Conservation (phyloP, 2,888 invertebrate genomes). For the Lepidonotus clava region DNA sequence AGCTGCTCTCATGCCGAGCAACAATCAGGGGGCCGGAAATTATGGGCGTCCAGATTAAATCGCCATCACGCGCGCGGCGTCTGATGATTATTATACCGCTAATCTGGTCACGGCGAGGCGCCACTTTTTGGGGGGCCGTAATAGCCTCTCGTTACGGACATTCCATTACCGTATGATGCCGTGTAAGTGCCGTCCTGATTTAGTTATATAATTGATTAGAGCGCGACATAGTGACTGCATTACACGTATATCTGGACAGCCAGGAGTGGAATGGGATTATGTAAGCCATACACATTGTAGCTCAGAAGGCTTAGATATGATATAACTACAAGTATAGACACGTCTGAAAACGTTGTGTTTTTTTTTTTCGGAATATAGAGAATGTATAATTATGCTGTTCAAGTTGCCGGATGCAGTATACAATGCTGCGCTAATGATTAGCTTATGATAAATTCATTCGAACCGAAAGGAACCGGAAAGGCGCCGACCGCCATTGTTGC, state of each 20-base stretch:
- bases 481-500: background rate
- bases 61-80: background rate
- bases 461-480: background rate
- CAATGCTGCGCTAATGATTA: too few relatives aligned
- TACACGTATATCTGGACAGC: background rate
- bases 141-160: constrained; percentile 30
- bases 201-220: background rate
- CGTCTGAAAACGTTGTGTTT: too few relatives aligned
- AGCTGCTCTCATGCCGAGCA: constrained; percentile 6
- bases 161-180: background rate
- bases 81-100: background rate
- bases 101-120: background rate
- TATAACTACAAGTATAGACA: too few relatives aligned
- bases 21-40: constrained; percentile 43
- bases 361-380: too few relatives aligned
- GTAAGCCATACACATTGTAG: too few relatives aligned
- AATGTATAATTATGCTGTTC: too few relatives aligned
- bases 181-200: background rate
- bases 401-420: too few relatives aligned
- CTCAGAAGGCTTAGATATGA: too few relatives aligned
- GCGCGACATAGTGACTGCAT: background rate
- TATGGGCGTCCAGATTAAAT: constrained; percentile 19
- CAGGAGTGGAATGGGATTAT: background rate
- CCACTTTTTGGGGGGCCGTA: background rate
- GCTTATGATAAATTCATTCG: too few relatives aligned